phyloP scores from a whole-genome alignment of 2,888 invertebrate genomes.

The Pharmacophagus antenor region DNA sequence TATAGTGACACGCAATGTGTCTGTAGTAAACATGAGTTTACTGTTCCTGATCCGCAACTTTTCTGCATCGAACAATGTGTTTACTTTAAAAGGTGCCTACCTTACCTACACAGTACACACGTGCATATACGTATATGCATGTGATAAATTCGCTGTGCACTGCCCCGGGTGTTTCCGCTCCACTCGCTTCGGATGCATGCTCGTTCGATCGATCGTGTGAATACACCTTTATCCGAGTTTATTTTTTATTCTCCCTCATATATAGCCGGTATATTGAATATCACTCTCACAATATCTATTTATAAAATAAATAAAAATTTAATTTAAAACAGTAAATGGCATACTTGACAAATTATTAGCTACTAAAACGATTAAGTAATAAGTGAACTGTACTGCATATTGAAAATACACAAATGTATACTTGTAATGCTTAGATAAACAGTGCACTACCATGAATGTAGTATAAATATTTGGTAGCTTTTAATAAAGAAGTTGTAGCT shows the following conservation, averaged over 20 bases:
- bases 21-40: background rate
- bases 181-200: conserved; percentile 67
- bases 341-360: no score
- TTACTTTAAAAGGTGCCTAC: conserved; percentile 46
- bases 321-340: no score
- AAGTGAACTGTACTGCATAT: no score
- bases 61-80: conserved; percentile 36
- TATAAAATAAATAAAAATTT: no score
- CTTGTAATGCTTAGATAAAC: no score
- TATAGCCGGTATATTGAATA: conserved; percentile 38
- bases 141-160: conserved; percentile 70
- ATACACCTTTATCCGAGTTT: conserved; percentile 64
- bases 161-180: conserved; percentile 69
- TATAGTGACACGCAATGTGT: no score
- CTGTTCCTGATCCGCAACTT: conserved; percentile 4
- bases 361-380: no score
- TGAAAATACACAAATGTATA: no score
- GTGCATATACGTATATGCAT: conserved; percentile 41
- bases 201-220: conserved; percentile 67
- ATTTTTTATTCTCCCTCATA: conserved; percentile 54
- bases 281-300: conserved; percentile 16
- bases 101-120: conserved; percentile 43
- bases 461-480: no score
- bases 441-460: no score
- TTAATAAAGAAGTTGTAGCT: no score